Evolutionary conservation across 2,888 invertebrate species (phyloP).

Genomic region (Nomada ferruginata): DNA sequence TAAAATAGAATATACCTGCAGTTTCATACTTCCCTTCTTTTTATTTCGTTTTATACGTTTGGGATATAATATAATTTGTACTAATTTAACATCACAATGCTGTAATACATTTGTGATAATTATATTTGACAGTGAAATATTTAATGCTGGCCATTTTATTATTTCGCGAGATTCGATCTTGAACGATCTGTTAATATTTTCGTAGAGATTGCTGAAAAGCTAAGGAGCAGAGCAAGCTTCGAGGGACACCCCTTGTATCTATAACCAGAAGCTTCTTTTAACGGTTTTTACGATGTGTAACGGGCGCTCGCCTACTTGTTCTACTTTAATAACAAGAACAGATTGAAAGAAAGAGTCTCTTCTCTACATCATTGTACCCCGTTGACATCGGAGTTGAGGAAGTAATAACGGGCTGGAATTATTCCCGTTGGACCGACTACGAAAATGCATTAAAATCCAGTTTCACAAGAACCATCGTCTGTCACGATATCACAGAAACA

Average conservation of each 20-base stretch:
- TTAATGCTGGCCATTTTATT: too few relatives aligned
- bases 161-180: too few relatives aligned
- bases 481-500: too few relatives aligned
- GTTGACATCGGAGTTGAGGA: slow-evolving; percentile 34
- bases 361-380: slow-evolving; percentile 40
- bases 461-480: too few relatives aligned
- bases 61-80: background rate
- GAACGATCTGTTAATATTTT: background rate
- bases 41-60: background rate
- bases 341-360: slow-evolving; percentile 41
- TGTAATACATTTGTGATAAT: too few relatives aligned
- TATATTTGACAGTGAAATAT: too few relatives aligned
- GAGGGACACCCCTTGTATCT: slow-evolving; percentile 15
- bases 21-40: background rate
- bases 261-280: slow-evolving; percentile 12
- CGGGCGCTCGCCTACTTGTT: slow-evolving; percentile 36
- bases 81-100: too few relatives aligned
- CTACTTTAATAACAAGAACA: slow-evolving; percentile 53
- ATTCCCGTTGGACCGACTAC: background rate
- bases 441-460: background rate
- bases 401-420: slow-evolving; percentile 37
- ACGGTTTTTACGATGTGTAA: slow-evolving; percentile 32
- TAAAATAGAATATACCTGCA: too few relatives aligned
- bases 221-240: background rate
- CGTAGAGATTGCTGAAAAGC: background rate